phyloP scores from a whole-genome alignment of 2,113 vertebrate genomes.

The Macaca nemestrina region DNA sequence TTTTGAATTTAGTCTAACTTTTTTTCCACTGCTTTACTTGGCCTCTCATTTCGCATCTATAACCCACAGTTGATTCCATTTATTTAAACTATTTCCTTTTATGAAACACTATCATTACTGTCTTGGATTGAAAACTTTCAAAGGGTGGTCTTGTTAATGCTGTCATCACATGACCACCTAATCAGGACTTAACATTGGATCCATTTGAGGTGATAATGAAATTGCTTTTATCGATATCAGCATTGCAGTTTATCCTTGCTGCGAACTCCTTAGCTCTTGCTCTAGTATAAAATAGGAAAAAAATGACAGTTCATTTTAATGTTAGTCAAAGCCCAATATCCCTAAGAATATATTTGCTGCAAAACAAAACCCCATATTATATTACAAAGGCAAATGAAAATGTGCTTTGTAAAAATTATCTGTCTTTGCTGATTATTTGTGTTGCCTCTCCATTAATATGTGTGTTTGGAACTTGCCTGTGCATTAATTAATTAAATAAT shows the following conservation, averaged over 20 bases:
- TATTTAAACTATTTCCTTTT: neutral
- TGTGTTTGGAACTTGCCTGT: neutral
- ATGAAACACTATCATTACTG: neutral
- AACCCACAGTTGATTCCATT: neutral
- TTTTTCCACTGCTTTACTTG: neutral
- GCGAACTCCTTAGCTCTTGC: neutral
- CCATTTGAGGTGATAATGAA: neutral
- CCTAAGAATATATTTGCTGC: neutral
- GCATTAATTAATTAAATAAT: neutral
- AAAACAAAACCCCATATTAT: neutral
- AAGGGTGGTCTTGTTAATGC: neutral
- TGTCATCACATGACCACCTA: neutral
- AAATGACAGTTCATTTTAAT: neutral
- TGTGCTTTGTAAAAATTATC: neutral
- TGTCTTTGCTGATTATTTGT: neutral
- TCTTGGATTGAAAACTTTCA: neutral
- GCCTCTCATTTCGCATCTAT: neutral
- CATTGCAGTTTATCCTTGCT: neutral
- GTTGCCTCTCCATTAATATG: neutral
- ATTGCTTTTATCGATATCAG: neutral
- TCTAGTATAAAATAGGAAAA: neutral
- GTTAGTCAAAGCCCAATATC: neutral
- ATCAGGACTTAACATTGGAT: neutral
- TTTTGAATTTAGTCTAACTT: neutral
- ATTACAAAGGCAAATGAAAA: slow-evolving; percentile 44